phyloP scores from a whole-genome alignment of 2,797 vertebrate species.

The Pterois miles region DNA sequence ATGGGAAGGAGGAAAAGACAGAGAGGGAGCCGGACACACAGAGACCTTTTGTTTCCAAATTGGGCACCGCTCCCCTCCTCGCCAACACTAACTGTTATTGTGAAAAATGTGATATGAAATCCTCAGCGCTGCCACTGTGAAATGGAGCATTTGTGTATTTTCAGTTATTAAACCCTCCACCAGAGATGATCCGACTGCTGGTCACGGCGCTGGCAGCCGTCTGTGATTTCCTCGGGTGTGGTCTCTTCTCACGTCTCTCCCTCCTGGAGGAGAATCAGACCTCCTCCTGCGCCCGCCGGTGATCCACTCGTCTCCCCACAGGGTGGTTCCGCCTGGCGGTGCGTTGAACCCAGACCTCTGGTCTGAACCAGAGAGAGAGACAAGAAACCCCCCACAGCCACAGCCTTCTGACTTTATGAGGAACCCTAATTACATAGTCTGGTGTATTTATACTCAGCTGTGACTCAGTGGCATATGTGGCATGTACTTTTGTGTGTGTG shows the following conservation, averaged over 20 bases:
- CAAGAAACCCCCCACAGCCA: conserved; percentile 52
- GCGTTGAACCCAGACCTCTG: conserved; percentile 28
- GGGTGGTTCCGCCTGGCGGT: conserved; percentile 52
- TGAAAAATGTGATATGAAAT: conserved; percentile 37
- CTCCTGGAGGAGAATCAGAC: conserved; percentile 18
- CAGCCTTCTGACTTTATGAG: conserved; percentile 67
- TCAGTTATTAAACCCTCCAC: conserved; percentile 26
- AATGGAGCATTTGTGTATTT: conserved; percentile 1
- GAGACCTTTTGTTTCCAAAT: conserved; percentile 57
- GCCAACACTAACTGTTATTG: conserved; percentile 54
- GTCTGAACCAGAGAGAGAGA: conserved; percentile 53
- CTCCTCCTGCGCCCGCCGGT: conserved; percentile 8
- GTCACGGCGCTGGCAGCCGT: not conserved
- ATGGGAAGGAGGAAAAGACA: conserved; percentile 2
- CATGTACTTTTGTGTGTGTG: conserved; percentile 49
- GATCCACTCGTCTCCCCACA: conserved; percentile 24
- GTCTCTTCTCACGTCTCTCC: conserved; percentile 1
- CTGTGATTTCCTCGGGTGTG: conserved; percentile 27
- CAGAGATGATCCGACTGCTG: not conserved
- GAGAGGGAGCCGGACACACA: conserved; percentile 15
- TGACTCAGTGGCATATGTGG: conserved; percentile 73
- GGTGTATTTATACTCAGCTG: conserved; percentile 77
- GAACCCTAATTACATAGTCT: conserved; percentile 74
- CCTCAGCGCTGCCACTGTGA: conserved; percentile 25
- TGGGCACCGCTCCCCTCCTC: conserved; percentile 1